These are phyloP conservation scores for Pristiophorus japonicus DNA, from an alignment of 2,113 vertebrate species.

Conservation along the genomic window DNA sequence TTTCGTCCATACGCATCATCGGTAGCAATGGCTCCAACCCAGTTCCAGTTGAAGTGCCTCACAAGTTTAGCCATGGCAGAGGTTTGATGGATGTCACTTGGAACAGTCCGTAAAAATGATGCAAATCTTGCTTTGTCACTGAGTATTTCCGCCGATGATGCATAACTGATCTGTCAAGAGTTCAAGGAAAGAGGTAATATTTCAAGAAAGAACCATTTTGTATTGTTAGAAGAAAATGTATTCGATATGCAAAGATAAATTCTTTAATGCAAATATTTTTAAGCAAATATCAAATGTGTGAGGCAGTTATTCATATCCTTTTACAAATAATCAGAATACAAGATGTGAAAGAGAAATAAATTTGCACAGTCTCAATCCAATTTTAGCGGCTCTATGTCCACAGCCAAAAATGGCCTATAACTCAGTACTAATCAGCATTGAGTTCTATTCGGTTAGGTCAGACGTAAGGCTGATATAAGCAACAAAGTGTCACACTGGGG, in stretches of 20 bases:
- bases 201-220: neutral
- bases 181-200: neutral
- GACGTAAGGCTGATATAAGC: neutral
- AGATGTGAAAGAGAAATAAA: neutral
- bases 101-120: slow-evolving; percentile 54
- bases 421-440: neutral
- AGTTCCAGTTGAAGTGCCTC: slow-evolving; percentile 51
- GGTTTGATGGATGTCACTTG: slow-evolving; percentile 56
- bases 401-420: neutral
- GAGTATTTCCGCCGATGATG: slow-evolving; percentile 49
- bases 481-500: neutral
- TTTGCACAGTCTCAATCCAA: neutral
- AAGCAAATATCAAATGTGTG: neutral
- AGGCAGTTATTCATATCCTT: neutral
- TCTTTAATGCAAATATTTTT: neutral
- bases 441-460: neutral
- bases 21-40: slow-evolving; percentile 53
- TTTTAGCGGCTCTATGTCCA: neutral
- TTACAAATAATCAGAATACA: neutral
- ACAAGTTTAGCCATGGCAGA: slow-evolving; percentile 50
- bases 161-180: slow-evolving; percentile 50
- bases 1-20: slow-evolving; percentile 56
- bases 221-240: neutral
- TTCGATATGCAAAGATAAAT: neutral
- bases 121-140: slow-evolving; percentile 51